Base-by-base conservation (phyloP, 2,113 vertebrate genomes). In the Xiphophorus hellerii region DNA sequence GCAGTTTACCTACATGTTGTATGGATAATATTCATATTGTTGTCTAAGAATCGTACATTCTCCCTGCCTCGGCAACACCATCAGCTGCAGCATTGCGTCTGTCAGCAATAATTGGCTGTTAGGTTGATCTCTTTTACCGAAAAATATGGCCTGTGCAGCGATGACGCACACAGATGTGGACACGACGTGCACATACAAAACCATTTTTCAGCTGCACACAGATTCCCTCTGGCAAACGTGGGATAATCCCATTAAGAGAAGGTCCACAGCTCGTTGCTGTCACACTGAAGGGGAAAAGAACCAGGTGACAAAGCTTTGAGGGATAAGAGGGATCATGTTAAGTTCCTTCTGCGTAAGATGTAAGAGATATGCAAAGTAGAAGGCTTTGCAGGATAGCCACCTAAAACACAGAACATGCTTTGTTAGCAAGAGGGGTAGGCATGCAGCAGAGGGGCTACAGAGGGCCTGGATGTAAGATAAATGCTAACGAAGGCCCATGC, bases 281-380 rank as follows among this genome's bases (percentile, higher is more conserved):
- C 80, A 84, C 51, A 73, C 71, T 80, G 78, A 84, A 25, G 1
- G 62, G 31, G 51, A 77, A 64, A 84, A 65, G 69, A 73, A 89
- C 71, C 82, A 82, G 82, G 84, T 89, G 89, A 90, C 84, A 83
- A 82, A 85, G 84, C 87, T 81, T 69, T 78, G 77, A 73, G 83
- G 88, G 84, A 86, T 61, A 86, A 42, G 83, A 76, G 60, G 75
- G 86, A 88, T 91, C 67, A 81, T 87, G 74, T 82, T 90, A 78
- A 90, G 83, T 85, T 82, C 72, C 81, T 81, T 76, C 63, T 76
- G 74, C 37, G 35, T 76, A 69, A 48, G 76, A 78, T 82, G 67
- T 75, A 74, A 35, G 37, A 63, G 61, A 42, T 65, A 33, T 65
- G 51, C 54, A 63, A 22, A 22, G 60, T 37, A 8, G 71, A 44